A percentile compares a stretch with the other conserved stretches of the same genome.
These are phyloP conservation scores for Caenorhabditis becei DNA, from an alignment of 2,888 invertebrate species.

Conservation along the genomic window DNA sequence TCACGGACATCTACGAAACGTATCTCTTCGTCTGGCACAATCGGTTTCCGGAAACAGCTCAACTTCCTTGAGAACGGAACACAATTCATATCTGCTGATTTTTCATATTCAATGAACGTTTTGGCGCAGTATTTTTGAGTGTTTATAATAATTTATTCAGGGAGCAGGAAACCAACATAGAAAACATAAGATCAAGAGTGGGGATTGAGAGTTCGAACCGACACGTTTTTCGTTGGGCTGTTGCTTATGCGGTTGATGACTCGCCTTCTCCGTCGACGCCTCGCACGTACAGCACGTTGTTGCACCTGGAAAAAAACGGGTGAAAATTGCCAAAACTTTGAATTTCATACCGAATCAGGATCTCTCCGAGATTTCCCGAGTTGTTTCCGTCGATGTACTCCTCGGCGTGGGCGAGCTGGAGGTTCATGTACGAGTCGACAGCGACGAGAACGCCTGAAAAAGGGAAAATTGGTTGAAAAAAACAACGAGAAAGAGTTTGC, in stretches of 20 bases:
- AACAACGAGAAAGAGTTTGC: background rate
- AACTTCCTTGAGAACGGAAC: too few relatives aligned
- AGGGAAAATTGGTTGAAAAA: background rate
- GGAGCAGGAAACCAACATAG: background rate
- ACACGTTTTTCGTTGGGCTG: background rate
- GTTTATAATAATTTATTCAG: slow-evolving; percentile 11
- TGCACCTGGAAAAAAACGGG: slow-evolving; percentile 73
- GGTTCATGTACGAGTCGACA: slow-evolving; percentile 98
- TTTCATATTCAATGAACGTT: too few relatives aligned
- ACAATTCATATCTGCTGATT: background rate
- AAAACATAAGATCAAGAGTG: slow-evolving; percentile 19
- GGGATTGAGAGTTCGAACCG: background rate
- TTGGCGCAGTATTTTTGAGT: too few relatives aligned
- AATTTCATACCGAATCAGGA: slow-evolving; percentile 88
- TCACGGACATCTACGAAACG: too few relatives aligned
- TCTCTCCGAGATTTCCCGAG: slow-evolving; percentile 96
- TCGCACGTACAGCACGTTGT: slow-evolving; percentile 77
- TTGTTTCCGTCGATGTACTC: slow-evolving; percentile 94
- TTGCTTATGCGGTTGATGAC: slow-evolving; percentile 17
- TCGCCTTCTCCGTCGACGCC: slow-evolving; percentile 45
- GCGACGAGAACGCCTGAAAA: slow-evolving; percentile 91
- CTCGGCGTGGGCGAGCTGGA: slow-evolving; percentile 96
- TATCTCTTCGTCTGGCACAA: background rate
- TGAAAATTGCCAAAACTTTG: background rate
- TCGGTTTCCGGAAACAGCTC: too few relatives aligned